Conservation (phyloP, 2,888 invertebrate species). For the Stegophylla sp. region DNA sequence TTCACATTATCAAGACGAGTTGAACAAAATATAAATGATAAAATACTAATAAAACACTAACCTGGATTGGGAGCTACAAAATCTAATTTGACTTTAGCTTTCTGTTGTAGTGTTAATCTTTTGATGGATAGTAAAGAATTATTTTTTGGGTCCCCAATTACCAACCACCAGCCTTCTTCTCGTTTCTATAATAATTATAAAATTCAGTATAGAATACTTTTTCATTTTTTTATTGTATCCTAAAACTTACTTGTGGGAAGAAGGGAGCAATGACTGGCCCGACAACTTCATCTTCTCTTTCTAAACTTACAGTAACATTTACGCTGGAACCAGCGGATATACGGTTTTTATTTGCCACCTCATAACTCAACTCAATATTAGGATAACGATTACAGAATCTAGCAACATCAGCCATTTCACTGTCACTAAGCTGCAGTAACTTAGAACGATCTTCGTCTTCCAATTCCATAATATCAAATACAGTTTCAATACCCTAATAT, state of each 20-base stretch:
- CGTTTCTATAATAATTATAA: constrained; percentile 72
- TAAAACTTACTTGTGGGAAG: constrained; percentile 82
- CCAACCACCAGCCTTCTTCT: constrained; percentile 97
- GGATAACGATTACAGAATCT: constrained; percentile 99
- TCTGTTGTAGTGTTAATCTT: constrained; percentile 90
- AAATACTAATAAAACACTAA: constrained; percentile 61
- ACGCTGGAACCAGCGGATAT: constrained; percentile 84
- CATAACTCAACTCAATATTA: constrained; percentile 78
- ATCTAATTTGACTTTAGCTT: constrained; percentile 85
- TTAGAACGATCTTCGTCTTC: constrained; percentile 87
- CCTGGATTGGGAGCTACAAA: constrained; percentile 88
- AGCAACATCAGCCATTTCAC: constrained; percentile 97
- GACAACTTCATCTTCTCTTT: constrained; percentile 94
- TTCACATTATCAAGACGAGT: background rate
- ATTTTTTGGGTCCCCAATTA: constrained; percentile 93
- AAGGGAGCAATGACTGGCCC: constrained; percentile 98
- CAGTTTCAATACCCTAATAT: constrained; percentile 79
- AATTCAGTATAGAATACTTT: background rate
- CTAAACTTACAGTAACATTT: constrained; percentile 87
- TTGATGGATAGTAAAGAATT: constrained; percentile 97
- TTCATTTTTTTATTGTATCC: constrained; percentile 30
- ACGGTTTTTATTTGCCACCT: constrained; percentile 78
- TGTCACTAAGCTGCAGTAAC: constrained; percentile 78
- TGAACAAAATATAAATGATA: background rate
- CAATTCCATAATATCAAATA: constrained; percentile 94